phyloP scores from a whole-genome alignment of 2,888 invertebrate species.

The Penaeus monodon region DNA sequence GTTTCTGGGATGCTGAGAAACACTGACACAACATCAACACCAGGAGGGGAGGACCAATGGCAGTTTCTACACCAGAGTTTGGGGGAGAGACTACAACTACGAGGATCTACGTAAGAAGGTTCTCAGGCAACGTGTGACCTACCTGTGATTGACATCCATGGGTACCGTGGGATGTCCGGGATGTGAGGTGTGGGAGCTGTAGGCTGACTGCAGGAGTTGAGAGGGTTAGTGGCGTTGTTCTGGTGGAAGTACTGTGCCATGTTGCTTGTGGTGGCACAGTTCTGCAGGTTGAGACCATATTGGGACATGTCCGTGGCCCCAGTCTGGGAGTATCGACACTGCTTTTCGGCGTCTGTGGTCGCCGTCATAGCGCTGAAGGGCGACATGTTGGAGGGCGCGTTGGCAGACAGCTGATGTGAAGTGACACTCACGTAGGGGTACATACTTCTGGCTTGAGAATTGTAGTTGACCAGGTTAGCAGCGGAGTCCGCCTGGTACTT shows the following conservation, averaged over 20 bases:
- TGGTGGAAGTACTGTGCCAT: slow-evolving; percentile 65
- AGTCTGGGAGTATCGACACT: slow-evolving; percentile 64
- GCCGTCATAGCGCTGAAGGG: slow-evolving; percentile 65
- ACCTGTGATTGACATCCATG: slow-evolving; percentile 98
- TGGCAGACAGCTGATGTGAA: slow-evolving; percentile 65
- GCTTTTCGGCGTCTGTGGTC: slow-evolving; percentile 63
- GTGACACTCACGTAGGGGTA: slow-evolving; percentile 65
- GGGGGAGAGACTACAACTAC: slow-evolving; percentile 3
- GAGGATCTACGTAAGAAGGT: no score
- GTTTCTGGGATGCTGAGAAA: no score
- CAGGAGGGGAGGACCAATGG: no score
- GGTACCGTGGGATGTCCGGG: slow-evolving; percentile 82
- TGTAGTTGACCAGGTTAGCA: slow-evolving; percentile 65
- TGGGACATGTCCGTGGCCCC: slow-evolving; percentile 65
- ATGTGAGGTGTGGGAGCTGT: slow-evolving; percentile 64
- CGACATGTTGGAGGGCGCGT: slow-evolving; percentile 64
- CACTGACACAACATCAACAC: no score
- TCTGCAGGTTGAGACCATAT: slow-evolving; percentile 65
- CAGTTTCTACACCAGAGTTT: background rate
- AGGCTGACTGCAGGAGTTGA: slow-evolving; percentile 65
- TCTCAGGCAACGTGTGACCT: slow-evolving; percentile 69
- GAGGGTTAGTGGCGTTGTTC: slow-evolving; percentile 64
- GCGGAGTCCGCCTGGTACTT: slow-evolving; percentile 65
- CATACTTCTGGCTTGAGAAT: slow-evolving; percentile 64
- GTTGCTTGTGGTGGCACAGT: slow-evolving; percentile 65